Conservation (phyloP, 2,797 vertebrate genomes). For the Gambusia yucatana region DNA sequence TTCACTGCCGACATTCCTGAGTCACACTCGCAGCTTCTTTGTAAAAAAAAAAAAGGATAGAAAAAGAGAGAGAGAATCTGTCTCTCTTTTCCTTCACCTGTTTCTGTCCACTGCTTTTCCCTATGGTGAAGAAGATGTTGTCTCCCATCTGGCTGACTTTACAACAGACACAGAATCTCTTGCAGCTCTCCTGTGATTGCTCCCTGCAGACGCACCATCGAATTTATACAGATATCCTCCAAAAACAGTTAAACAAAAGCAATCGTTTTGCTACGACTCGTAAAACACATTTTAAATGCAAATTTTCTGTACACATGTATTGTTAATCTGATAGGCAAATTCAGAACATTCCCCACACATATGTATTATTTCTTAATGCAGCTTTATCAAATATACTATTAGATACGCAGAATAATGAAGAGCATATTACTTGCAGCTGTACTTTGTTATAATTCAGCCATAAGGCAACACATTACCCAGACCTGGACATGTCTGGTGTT, state of each 20-base stretch:
- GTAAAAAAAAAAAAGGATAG: not conserved
- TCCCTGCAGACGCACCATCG: slow-evolving; percentile 46
- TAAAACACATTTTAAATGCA: not conserved
- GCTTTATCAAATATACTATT: not conserved
- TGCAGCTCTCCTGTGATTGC: slow-evolving; percentile 64
- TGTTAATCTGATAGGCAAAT: not conserved
- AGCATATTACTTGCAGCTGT: slow-evolving; percentile 12
- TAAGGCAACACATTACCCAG: slow-evolving; percentile 49
- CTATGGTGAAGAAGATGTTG: slow-evolving; percentile 74
- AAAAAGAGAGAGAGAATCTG: not conserved
- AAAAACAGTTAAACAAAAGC: slow-evolving; percentile 20
- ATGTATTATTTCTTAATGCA: not conserved
- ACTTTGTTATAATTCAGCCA: slow-evolving; percentile 55
- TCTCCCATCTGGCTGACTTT: slow-evolving; percentile 80
- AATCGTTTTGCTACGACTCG: not conserved
- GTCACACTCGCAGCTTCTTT: slow-evolving; percentile 29
- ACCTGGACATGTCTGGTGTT: slow-evolving; percentile 50
- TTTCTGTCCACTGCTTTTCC: slow-evolving; percentile 67
- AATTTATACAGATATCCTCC: slow-evolving; percentile 54
- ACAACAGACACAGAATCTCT: slow-evolving; percentile 70
- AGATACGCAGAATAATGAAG: not conserved
- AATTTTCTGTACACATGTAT: not conserved
- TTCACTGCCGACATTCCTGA: slow-evolving; percentile 46
- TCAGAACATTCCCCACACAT: not conserved
- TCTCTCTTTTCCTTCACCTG: slow-evolving; percentile 39